A percentile compares a stretch with the other conserved stretches of the same genome.
phyloP scores from a whole-genome alignment of 2,888 invertebrate species.

The Erebia ligea region DNA sequence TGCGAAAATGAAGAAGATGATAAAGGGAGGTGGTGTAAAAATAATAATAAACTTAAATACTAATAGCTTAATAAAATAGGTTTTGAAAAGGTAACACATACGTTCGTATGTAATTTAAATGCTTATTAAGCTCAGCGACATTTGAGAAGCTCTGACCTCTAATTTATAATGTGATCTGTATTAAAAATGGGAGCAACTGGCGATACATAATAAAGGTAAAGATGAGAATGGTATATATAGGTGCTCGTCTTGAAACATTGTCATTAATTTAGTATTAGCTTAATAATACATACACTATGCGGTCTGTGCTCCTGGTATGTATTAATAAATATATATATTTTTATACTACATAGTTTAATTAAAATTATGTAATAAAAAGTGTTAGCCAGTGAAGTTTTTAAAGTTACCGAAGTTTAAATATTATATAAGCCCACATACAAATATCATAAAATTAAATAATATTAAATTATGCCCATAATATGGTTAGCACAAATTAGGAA shows the following conservation, averaged over 20 bases:
- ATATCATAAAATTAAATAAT: too few species aligned
- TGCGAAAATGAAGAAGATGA: too few species aligned
- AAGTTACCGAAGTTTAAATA: not conserved
- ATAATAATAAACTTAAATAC: too few species aligned
- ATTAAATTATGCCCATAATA: too few species aligned
- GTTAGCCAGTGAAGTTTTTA: not conserved
- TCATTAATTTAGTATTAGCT: conserved; percentile 37
- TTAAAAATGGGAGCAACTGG: conserved; percentile 41
- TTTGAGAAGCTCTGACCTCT: conserved; percentile 9
- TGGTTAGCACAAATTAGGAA: too few species aligned
- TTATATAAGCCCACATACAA: too few species aligned
- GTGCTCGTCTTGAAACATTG: conserved; percentile 36
- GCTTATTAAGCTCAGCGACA: not conserved
- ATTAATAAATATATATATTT: conserved; percentile 19
- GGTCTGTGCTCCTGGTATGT: conserved; percentile 42
- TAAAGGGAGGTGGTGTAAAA: too few species aligned
- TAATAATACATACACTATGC: conserved; percentile 38
- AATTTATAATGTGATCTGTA: conserved; percentile 16
- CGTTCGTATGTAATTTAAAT: too few species aligned
- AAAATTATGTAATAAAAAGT: conserved; percentile 1
- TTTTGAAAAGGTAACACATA: too few species aligned
- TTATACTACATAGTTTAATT: not conserved
- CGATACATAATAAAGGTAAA: conserved; percentile 37
- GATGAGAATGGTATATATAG: conserved; percentile 45
- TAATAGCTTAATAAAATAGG: too few species aligned